Percentiles rank a stretch among this genome's conserved stretches.
phyloP scores from a whole-genome alignment of 1,140 invertebrate genomes.

The Triops longicaudatus region DNA sequence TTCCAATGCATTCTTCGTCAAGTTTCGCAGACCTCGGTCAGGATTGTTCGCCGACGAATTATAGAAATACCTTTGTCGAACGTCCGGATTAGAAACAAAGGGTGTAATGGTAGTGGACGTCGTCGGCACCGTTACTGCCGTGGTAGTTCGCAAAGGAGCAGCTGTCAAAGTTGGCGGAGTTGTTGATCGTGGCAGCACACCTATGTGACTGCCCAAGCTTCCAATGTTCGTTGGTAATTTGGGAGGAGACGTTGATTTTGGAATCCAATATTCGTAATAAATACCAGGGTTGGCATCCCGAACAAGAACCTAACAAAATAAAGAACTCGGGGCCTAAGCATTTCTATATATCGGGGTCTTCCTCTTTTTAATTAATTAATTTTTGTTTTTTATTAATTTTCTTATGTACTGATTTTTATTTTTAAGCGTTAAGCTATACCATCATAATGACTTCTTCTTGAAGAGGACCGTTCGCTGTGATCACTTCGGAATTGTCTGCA shows the following conservation, averaged over 20 bases:
- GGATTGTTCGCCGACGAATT: background rate
- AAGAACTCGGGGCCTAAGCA: background rate
- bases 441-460: constrained; percentile 31
- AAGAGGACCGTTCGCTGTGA: constrained; percentile 30
- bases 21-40: background rate
- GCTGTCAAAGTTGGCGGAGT: background rate
- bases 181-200: constrained; percentile 9
- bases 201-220: background rate
- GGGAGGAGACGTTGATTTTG: constrained; percentile 24
- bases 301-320: constrained; percentile 30
- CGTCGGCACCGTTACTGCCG: background rate
- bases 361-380: background rate
- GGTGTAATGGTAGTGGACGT: background rate
- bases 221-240: background rate
- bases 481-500: constrained; percentile 27
- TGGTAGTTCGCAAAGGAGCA: background rate
- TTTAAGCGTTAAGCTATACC: constrained; percentile 23
- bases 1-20: background rate
- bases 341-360: background rate
- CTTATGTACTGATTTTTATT: background rate
- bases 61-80: background rate
- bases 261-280: constrained; percentile 34
- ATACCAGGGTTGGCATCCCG: constrained; percentile 31
- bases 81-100: background rate
- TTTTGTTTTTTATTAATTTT: background rate